These are phyloP conservation scores for Willowsia nigromaculata DNA, from an alignment of 2,888 invertebrate genomes.

Conservation along the genomic window DNA sequence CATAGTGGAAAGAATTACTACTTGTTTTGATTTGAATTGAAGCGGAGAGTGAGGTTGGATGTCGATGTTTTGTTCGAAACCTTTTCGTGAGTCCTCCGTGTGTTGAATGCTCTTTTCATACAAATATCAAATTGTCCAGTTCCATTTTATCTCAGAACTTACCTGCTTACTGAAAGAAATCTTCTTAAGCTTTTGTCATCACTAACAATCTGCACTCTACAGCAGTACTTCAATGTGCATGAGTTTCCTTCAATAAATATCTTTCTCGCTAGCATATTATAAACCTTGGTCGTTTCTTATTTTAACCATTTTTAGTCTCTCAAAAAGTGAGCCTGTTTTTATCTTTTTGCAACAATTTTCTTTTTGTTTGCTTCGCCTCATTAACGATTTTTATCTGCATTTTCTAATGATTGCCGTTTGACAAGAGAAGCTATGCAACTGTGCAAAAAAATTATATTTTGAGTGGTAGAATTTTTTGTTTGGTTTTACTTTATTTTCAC, in stretches of 20 bases:
- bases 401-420: background rate
- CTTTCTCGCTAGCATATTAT: background rate
- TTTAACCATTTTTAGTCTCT: background rate
- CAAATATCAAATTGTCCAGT: background rate
- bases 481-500: conserved; percentile 51
- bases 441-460: no score
- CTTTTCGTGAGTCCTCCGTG: background rate
- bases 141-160: no score
- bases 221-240: background rate
- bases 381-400: background rate
- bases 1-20: no score
- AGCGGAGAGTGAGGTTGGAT: background rate
- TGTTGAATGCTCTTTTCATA: background rate
- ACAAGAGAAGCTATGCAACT: no score
- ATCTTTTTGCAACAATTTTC: background rate
- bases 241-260: background rate
- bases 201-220: background rate
- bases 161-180: background rate
- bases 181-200: background rate
- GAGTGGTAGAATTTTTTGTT: conserved; percentile 37
- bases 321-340: background rate
- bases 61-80: background rate
- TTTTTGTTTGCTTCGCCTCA: conserved; percentile 5
- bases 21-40: no score
- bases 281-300: background rate